Conservation (phyloP, 2,888 invertebrate species). For the Drosophila kokeensis region DNA sequence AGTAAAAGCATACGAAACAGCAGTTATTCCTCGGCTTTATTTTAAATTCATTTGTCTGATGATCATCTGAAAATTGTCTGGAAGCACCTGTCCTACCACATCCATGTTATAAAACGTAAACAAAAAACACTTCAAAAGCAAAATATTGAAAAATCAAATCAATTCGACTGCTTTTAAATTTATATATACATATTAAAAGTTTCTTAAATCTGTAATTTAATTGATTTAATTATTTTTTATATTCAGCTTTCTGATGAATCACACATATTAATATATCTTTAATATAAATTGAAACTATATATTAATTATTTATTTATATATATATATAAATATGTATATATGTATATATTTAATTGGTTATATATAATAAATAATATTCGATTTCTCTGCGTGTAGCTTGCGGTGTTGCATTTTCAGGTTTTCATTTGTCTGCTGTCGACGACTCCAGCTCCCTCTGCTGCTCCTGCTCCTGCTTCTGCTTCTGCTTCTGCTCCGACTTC, state of each 20-base stretch:
- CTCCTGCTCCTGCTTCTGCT: not conserved
- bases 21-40: not conserved
- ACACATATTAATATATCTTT: not conserved
- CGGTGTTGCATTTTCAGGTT: conserved; percentile 69
- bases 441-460: conserved; percentile 24
- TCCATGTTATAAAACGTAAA: not conserved
- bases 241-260: not conserved
- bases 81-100: not conserved
- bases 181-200: not conserved
- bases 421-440: conserved; percentile 50
- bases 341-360: not conserved
- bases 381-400: conserved; percentile 55
- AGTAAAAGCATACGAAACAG: not conserved
- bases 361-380: not conserved
- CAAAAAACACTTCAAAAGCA: not conserved
- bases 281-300: not conserved
- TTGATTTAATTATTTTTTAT: not conserved
- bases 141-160: not conserved
- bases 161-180: not conserved
- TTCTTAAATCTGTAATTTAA: not conserved
- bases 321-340: no score
- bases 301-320: not conserved
- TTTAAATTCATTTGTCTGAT: not conserved
- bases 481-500: conserved; percentile 14
- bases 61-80: not conserved